These are phyloP conservation scores for Eurystomus glaucurus DNA, from an alignment of 2,797 vertebrate genomes.

Conservation along the genomic window DNA sequence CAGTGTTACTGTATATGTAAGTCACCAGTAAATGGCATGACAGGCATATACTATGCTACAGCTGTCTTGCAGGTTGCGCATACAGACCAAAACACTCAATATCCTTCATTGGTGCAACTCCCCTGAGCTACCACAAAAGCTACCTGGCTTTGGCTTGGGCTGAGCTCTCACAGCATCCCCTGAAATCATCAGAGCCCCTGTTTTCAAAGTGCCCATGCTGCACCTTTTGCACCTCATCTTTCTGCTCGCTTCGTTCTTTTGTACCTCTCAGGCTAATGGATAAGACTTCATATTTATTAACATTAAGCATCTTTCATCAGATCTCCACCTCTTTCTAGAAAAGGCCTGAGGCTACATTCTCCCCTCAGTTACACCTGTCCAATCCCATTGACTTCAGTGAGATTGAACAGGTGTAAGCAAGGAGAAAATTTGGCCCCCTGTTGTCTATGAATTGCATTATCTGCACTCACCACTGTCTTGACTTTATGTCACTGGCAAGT, in stretches of 20 bases:
- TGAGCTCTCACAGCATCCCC: neutral
- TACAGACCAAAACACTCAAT: neutral
- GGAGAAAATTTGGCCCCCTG: slow-evolving; percentile 74
- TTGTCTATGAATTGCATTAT: slow-evolving; percentile 63
- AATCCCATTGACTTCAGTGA: slow-evolving; percentile 68
- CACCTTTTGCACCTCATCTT: neutral
- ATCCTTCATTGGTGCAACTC: neutral
- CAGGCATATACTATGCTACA: neutral
- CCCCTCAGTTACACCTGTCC: slow-evolving; percentile 75
- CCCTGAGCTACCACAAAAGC: neutral
- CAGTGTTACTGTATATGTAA: neutral
- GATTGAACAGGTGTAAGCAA: slow-evolving; percentile 72
- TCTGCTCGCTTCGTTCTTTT: slow-evolving; percentile 4
- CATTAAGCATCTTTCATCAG: slow-evolving; percentile 55
- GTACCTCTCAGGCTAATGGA: slow-evolving; percentile 41
- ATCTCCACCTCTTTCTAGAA: slow-evolving; percentile 54
- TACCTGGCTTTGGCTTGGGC: neutral
- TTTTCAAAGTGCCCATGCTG: neutral
- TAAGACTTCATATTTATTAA: slow-evolving; percentile 66
- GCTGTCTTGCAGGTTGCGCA: neutral
- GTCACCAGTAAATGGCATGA: neutral
- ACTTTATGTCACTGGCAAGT: slow-evolving; percentile 54
- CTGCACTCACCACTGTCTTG: slow-evolving; percentile 60
- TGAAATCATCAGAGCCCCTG: neutral
- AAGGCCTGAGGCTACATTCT: slow-evolving; percentile 73